Conservation (phyloP, 1,140 invertebrate species). For the Penaeus japonicus region DNA sequence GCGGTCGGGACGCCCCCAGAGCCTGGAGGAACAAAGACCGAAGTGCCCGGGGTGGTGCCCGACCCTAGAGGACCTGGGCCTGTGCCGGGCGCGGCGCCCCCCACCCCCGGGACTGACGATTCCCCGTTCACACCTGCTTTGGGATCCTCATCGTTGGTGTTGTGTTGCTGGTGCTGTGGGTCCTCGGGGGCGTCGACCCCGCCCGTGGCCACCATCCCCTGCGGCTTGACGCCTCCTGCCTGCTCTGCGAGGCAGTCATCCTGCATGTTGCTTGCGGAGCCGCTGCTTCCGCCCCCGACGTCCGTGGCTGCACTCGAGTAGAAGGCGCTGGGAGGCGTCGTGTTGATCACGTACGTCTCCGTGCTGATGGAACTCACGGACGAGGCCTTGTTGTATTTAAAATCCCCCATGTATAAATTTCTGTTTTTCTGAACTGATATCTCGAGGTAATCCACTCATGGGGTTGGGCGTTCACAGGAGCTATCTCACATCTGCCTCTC, state of each 20-base stretch:
- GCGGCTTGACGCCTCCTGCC: conserved; percentile 46
- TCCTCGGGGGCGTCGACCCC: conserved; percentile 48
- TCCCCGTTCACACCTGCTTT: conserved; percentile 53
- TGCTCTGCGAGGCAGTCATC: conserved; percentile 51
- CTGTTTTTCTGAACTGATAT: conserved; percentile 52
- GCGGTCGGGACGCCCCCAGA: conserved; percentile 44
- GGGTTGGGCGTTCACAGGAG: conserved; percentile 49
- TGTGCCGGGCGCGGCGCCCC: conserved; percentile 50
- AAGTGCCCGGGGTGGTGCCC: conserved; percentile 38
- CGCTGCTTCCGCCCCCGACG: conserved; percentile 44
- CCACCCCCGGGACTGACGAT: conserved; percentile 38
- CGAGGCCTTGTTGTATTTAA: conserved; percentile 54
- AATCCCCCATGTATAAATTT: conserved; percentile 54
- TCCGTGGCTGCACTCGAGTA: conserved; percentile 53
- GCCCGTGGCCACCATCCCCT: conserved; percentile 30
- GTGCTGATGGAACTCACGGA: conserved; percentile 52
- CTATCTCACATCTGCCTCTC: conserved; percentile 53
- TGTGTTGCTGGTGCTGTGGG: conserved; percentile 48
- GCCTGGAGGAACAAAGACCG: conserved; percentile 51
- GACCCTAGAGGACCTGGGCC: conserved; percentile 42
- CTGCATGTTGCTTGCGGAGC: conserved; percentile 46
- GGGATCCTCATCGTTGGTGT: conserved; percentile 38
- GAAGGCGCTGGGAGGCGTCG: conserved; percentile 46
- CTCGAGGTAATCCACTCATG: conserved; percentile 25
- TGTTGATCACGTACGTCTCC: conserved; percentile 54